Base-by-base conservation (phyloP, 2,888 invertebrate species). In the Spicauda simplicius region DNA sequence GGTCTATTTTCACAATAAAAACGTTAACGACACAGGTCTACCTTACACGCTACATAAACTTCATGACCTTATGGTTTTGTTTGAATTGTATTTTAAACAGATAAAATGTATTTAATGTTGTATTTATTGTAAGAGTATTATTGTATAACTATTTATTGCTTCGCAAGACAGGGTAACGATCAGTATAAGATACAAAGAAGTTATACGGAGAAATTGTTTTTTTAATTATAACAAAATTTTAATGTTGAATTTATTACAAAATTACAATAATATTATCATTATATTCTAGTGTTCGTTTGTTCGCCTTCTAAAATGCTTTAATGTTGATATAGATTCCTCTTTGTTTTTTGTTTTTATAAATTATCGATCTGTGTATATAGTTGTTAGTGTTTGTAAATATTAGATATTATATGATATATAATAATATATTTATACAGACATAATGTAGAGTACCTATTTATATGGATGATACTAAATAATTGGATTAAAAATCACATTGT, bases 291-390 rank as follows among this genome's bases (percentile, higher is more conserved):
- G 87, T 88, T 90, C 86, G 85, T 87, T 90, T 88, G 78, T 85
- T 88, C 86, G 93, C 92, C 92, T 92, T 91, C 85, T 83, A 80
- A 84, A 86, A 91, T 90, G 93, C 92, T 92, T 92, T 91, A 91
- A 92, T 74, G 87, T 85, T 76, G 81, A 83, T 78, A 86, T 86
- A 87, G 83, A 82, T 84, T 77, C 85, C 83, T 83, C 82, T 80
- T 81, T 80, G 80, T 80, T 79, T 77, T 66, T 71, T 70, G 60
- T 70, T 73, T 76, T 73, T 66, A 75, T 68, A 85, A 85, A 85
- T 86, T 84, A 87, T 88, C 83, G 86, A 86, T 91, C 87, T 91
- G 87, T 92, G 89, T 90, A 92, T 90, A 91, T 91, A 91, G 85
- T 80, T 85, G 87, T 87, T 90, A 90, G 87, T 75, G 77, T 76